phyloP scores from a whole-genome alignment of 2,888 invertebrate species.

The Parthenolecanium corni region DNA sequence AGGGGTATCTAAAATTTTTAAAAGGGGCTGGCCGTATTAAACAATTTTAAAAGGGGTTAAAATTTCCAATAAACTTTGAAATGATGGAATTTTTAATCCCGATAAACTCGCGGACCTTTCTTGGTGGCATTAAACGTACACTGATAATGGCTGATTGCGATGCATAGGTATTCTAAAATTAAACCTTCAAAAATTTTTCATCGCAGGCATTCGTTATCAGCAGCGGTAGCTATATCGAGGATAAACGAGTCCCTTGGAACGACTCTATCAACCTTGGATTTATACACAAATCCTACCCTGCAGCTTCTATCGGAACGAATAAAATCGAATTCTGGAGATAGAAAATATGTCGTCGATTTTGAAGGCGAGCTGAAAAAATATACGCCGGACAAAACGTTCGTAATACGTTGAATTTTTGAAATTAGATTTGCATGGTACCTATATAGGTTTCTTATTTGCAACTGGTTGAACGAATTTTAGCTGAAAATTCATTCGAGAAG shows the following conservation, averaged over 20 bases:
- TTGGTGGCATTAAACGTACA: no score
- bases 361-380: constrained; percentile 26
- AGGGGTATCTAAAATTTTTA: no score
- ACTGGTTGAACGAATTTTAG: no score
- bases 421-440: no score
- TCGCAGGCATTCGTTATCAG: constrained; percentile 34
- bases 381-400: constrained; percentile 4
- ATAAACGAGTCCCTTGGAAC: constrained; percentile 33
- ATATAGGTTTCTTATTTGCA: no score
- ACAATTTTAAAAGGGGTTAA: no score
- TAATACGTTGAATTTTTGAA: background rate
- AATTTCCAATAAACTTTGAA: no score
- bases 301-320: constrained; percentile 32
- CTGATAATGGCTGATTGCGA: no score
- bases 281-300: constrained; percentile 34
- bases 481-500: no score
- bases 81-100: no score
- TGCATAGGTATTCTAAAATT: no score
- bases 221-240: constrained; percentile 32
- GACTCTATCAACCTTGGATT: constrained; percentile 30
- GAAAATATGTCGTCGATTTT: constrained; percentile 16
- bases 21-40: background rate
- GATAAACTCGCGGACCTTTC: no score
- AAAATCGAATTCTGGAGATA: constrained; percentile 26
- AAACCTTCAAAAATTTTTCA: background rate